These are phyloP conservation scores for Chrysoperla carnea DNA, from an alignment of 1,140 invertebrate species.

Conservation along the genomic window DNA sequence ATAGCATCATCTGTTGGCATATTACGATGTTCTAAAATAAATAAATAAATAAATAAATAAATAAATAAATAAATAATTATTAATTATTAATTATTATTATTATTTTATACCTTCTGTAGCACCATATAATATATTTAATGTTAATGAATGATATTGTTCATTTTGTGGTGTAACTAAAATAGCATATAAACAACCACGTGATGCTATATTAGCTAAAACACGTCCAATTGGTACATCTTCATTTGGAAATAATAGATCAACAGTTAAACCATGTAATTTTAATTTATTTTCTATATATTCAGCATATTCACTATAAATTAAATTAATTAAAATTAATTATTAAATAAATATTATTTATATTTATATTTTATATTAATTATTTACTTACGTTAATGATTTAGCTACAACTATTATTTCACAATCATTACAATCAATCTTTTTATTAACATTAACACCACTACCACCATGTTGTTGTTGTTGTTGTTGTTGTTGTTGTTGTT, in stretches of 20 bases:
- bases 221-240: constrained; percentile 66
- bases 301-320: constrained; percentile 55
- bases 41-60: constrained; percentile 1
- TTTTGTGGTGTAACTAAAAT: constrained; percentile 73
- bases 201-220: constrained; percentile 75
- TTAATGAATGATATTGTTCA: constrained; percentile 68
- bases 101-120: constrained; percentile 61
- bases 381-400: constrained; percentile 57
- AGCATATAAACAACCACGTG: constrained; percentile 71
- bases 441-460: constrained; percentile 1
- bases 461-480: not conserved
- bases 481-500: constrained; percentile 1
- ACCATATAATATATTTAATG: constrained; percentile 80
- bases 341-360: constrained; percentile 1
- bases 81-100: too few species aligned
- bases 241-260: constrained; percentile 78
- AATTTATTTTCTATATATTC: constrained; percentile 74
- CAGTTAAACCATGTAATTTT: constrained; percentile 59
- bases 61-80: constrained; percentile 3
- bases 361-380: not conserved
- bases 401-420: constrained; percentile 77
- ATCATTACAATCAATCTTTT: constrained; percentile 47
- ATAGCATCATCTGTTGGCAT: constrained; percentile 88
- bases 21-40: constrained; percentile 65
- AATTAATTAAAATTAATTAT: not conserved